Percentiles rank a stretch among this genome's conserved stretches.
Conservation (phyloP, 2,113 vertebrate genomes). For the Tyto alba region DNA sequence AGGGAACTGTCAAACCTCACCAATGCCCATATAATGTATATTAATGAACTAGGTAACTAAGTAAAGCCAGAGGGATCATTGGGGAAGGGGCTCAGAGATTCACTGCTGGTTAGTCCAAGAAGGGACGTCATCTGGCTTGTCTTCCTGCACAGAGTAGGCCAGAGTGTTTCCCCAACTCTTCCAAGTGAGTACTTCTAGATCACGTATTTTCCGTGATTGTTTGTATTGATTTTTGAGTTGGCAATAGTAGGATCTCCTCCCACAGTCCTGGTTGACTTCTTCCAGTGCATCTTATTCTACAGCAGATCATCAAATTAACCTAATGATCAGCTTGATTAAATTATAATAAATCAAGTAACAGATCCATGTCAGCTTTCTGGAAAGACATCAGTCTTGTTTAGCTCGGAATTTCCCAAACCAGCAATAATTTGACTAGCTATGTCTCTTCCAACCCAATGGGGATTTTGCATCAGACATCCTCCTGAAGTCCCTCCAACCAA, state of each 20-base stretch:
- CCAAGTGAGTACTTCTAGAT: neutral
- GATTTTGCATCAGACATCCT: neutral
- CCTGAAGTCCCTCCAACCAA: conserved; percentile 33
- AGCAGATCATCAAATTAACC: conserved; percentile 26
- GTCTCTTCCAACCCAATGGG: conserved; percentile 6
- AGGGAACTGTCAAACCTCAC: neutral
- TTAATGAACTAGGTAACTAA: neutral
- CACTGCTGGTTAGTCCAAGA: neutral
- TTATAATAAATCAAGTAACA: conserved; percentile 28
- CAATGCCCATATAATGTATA: neutral
- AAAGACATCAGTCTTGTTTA: neutral
- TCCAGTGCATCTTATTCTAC: neutral
- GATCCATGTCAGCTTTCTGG: conserved; percentile 26
- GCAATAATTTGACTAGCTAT: neutral
- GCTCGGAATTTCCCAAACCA: conserved; percentile 24
- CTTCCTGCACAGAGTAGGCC: neutral
- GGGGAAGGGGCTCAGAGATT: neutral
- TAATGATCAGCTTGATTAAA: conserved; percentile 47
- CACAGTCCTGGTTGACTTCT: neutral
- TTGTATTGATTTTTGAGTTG: conserved; percentile 3
- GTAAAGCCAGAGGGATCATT: neutral
- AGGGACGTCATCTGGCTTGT: conserved; percentile 16
- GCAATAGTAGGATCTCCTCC: conserved; percentile 14
- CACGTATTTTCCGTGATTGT: neutral
- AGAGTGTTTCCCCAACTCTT: neutral